Base-by-base conservation (phyloP, 2,113 vertebrate genomes). In the Lasiurus cinereus region DNA sequence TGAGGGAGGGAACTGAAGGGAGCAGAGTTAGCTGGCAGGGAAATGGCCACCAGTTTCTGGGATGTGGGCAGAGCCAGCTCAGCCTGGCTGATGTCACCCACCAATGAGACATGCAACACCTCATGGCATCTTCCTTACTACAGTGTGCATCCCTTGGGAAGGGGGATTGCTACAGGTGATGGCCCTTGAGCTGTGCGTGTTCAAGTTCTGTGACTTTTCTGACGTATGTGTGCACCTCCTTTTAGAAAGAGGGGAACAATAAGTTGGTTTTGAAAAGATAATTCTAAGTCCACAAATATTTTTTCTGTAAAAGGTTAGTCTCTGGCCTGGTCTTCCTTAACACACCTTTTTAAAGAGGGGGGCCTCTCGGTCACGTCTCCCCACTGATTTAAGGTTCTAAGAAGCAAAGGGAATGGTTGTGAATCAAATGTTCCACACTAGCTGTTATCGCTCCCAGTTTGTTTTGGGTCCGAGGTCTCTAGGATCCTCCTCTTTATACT, bases 241-340 rank as follows among this genome's bases (percentile, higher is more conserved):
- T 36, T 62, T 46, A 84, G 39, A 86, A 69, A 69, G 50, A 74
- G 22, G 64, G n/a, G 24, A 66, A 56, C 7, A 52, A 79, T 86
- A 43, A 92, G 15, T 15, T 52, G 11, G 54, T 92, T 92, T 88
- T 88, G 73, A 46, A 96, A 90, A 78, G 80, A 52, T 22, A 84
- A 18, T 90, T 64, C 48, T 39, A 18, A 24, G 31, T 90, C 83
- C 67, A 90, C 88, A 83, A 62, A 72, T 54, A 77, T 22, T 72
- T 79, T 43, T 29, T 89, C 39, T 62, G 36, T 24, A 29, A 46
- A n/a, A 52, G 6, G 43, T 3, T 79, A 64, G 66, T 46, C 16
- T 18, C 46, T 43, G 52, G 14, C 67, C 67, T 33, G 77, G 9
- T 43, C 27, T 78, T 69, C 16, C 69, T 66, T 21, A 82, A 48